Conservation (phyloP, 2,797 vertebrate species). For the Leuciscus waleckii region DNA sequence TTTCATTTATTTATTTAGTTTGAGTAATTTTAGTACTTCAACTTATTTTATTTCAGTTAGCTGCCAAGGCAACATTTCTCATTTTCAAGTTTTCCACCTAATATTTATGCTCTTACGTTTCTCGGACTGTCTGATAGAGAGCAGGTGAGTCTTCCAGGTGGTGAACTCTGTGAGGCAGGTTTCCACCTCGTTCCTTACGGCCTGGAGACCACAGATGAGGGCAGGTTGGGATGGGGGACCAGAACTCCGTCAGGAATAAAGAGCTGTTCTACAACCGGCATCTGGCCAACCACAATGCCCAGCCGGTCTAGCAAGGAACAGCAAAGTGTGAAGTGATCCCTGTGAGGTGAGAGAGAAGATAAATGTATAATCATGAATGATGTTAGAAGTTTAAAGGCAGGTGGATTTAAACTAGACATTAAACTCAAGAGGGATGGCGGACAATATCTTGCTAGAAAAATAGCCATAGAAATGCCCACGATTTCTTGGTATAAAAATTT, state of each 20-base stretch:
- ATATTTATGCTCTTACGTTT: slow-evolving; percentile 64
- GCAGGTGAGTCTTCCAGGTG: slow-evolving; percentile 85
- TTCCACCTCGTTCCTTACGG: slow-evolving; percentile 82
- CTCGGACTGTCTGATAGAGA: slow-evolving; percentile 68
- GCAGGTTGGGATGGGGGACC: slow-evolving; percentile 69
- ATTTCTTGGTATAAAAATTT: not conserved
- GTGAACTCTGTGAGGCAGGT: slow-evolving; percentile 81
- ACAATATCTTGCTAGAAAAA: not conserved
- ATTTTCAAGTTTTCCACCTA: not conserved
- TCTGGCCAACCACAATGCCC: slow-evolving; percentile 77
- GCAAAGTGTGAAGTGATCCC: slow-evolving; percentile 86
- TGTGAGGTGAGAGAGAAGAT: slow-evolving; percentile 62
- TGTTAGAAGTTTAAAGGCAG: not conserved
- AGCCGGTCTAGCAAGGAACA: slow-evolving; percentile 81
- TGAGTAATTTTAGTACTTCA: not conserved
- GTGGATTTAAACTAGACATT: not conserved
- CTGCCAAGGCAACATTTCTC: not conserved
- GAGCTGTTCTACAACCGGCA: slow-evolving; percentile 81
- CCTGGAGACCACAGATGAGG: slow-evolving; percentile 81
- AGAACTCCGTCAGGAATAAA: slow-evolving; percentile 75
- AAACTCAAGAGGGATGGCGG: not conserved
- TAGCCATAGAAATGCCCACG: not conserved
- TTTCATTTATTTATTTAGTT: not conserved
- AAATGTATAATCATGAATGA: not conserved
- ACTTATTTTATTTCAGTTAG: not conserved